Evolutionary conservation across 2,888 invertebrate genomes (phyloP).

Genomic region (Apeira syringaria): DNA sequence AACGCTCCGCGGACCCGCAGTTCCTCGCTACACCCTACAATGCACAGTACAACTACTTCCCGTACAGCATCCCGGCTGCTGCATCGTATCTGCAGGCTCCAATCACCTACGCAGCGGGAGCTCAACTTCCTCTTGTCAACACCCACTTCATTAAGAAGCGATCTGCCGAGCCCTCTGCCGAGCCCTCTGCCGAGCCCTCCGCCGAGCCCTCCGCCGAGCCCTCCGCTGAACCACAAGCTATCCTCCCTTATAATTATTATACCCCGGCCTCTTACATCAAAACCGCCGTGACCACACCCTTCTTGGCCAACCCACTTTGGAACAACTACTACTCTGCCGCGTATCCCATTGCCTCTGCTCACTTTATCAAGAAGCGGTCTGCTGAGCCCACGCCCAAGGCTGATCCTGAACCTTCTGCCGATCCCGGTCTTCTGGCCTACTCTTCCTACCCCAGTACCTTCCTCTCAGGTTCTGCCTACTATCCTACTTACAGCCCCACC

Average conservation of each 20-base stretch:
- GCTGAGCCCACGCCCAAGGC: too few relatives aligned
- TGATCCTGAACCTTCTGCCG: conserved; percentile 22
- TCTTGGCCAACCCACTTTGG: conserved; percentile 14
- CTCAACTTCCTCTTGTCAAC: conserved; percentile 27
- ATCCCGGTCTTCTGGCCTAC: conserved; percentile 3
- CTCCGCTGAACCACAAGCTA: conserved; percentile 7
- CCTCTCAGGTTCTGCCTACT: conserved; percentile 4
- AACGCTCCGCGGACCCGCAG: conserved; percentile 29
- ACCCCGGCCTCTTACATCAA: too few relatives aligned
- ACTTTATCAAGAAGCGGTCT: conserved; percentile 60
- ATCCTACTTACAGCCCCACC: conserved; percentile 4
- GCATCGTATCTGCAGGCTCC: conserved; percentile 9
- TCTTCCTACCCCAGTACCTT: conserved; percentile 2
- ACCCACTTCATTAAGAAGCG: conserved; percentile 57
- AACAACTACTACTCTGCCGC: conserved; percentile 13
- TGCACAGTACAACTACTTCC: conserved; percentile 10
- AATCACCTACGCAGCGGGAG: conserved; percentile 8
- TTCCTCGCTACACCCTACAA: conserved; percentile 19
- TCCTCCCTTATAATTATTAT: conserved; percentile 37
- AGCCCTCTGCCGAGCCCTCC: too few relatives aligned
- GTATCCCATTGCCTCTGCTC: conserved; percentile 39
- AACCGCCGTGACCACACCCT: too few relatives aligned
- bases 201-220: conserved; percentile 1
- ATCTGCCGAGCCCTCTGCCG: too few relatives aligned
- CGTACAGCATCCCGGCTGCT: conserved; percentile 1